Conservation (phyloP, 2,888 invertebrate species). For the Pristionchus japonicus region DNA sequence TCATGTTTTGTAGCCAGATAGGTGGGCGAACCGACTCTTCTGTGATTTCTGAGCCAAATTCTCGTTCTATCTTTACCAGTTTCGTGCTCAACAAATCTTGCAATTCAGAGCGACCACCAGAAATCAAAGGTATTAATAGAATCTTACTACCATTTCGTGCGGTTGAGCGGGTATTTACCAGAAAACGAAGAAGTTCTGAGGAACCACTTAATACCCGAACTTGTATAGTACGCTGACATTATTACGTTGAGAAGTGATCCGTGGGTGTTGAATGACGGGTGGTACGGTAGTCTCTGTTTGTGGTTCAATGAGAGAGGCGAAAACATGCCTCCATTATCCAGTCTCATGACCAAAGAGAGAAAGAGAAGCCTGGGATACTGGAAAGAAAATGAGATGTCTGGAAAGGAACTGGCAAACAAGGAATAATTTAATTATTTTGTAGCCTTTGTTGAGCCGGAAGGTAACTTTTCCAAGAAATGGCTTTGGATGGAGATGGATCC, state of each 20-base stretch:
- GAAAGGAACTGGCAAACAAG: neutral
- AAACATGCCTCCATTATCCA: neutral
- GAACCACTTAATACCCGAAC: too few relatives aligned
- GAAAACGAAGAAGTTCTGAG: too few relatives aligned
- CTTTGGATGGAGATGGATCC: neutral
- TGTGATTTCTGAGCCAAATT: too few relatives aligned
- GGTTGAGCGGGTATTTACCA: too few relatives aligned
- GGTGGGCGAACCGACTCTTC: too few relatives aligned
- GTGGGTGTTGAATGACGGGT: neutral
- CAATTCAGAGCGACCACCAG: too few relatives aligned
- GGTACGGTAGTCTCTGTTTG: neutral
- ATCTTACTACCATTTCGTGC: too few relatives aligned
- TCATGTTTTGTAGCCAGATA: neutral
- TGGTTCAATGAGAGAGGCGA: neutral
- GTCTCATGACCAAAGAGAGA: conserved; percentile 22
- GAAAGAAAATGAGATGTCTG: neutral
- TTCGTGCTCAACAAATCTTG: too few relatives aligned
- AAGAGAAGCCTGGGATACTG: neutral
- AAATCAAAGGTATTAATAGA: too few relatives aligned
- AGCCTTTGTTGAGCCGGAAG: neutral
- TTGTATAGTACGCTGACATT: neutral
- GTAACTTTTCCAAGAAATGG: neutral
- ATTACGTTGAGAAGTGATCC: neutral
- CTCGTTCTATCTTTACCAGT: too few relatives aligned
- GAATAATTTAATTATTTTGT: conserved; percentile 6